Percentiles rank a stretch among this genome's conserved stretches.
These are phyloP conservation scores for Ips typographus DNA, from an alignment of 1,140 invertebrate species.

Conservation along the genomic window DNA sequence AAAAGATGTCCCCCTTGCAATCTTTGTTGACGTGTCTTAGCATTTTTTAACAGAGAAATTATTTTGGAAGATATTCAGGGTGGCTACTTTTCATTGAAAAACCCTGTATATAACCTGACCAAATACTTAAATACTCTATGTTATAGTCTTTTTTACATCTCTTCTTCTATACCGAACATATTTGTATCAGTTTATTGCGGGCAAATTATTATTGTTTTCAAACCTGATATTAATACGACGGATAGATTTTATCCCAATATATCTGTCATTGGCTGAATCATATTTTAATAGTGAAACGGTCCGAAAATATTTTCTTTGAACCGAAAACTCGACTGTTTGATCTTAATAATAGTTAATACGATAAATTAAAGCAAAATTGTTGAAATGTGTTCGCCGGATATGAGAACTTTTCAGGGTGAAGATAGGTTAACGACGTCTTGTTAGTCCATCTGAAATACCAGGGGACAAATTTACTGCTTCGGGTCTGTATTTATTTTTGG, in stretches of 20 bases:
- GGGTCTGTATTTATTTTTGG: conserved; percentile 33
- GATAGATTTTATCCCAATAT: conserved; percentile 10
- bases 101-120: too few species aligned
- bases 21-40: too few species aligned
- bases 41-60: too few species aligned
- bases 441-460: conserved; percentile 36
- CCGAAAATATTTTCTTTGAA: conserved; percentile 24
- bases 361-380: conserved; percentile 18
- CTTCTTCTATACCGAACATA: background rate
- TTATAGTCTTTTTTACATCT: too few species aligned
- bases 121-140: too few species aligned
- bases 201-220: background rate
- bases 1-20: too few species aligned
- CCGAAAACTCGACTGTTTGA: conserved; percentile 13
- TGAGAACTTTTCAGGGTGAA: conserved; percentile 28
- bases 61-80: too few species aligned
- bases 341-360: conserved; percentile 17
- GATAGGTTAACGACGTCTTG: conserved; percentile 38
- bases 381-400: conserved; percentile 13
- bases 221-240: background rate
- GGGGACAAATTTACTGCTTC: conserved; percentile 36
- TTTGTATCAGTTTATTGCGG: background rate
- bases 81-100: too few species aligned
- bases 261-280: conserved; percentile 3
- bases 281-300: conserved; percentile 8